Evolutionary conservation across 2,113 vertebrate genomes (phyloP), one percentile per base, ranked within the genome.

Genomic region (Lepisosteus osseus): DNA sequence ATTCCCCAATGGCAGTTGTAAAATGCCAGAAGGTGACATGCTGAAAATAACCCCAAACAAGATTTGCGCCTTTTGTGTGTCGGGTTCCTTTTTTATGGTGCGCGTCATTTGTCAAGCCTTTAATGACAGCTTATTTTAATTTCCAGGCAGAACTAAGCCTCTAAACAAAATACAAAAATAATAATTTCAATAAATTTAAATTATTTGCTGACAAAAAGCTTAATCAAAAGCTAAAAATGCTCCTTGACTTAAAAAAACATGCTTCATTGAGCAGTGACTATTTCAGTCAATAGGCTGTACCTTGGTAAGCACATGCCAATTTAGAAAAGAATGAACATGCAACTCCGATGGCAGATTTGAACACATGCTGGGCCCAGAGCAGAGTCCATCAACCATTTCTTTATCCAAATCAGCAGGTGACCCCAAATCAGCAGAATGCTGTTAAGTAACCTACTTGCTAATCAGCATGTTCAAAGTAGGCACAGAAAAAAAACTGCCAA

Each of bases 151-250:
- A 81, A 77, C 79, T 81, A 84, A 86, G 82, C 85, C 86, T 88
- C 87, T 80, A 88, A 87, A 90, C 84, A 90, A 90, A 89, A 88
- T 86, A 71, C 86, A 86, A 90, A 51, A 92, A 92, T 88, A 92
- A 90, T 92, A 85, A 92, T 92, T 90, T 90, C 84, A 89, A 90
- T 90, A 90, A 89, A 90, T 89, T 82, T 80, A 86, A 84, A 84
- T 85, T 86, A 90, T 90, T 90, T 87, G 77, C 74, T 79, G 66
- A 81, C 82, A 88, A 83, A 91, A 90, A 86, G 83, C 87, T 82
- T 89, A 92, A 90, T 90, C 90, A 92, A 85, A 78, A 85, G 70
- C 81, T 75, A 9, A 9, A 51, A 51, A 87, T 89, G 89, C 87
- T 88, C 66, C 86, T 89, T 84, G 82, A 86, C 77, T 14, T 14